Conservation (phyloP, 2,888 invertebrate species). For the Vannuccia rotundouncinata region DNA sequence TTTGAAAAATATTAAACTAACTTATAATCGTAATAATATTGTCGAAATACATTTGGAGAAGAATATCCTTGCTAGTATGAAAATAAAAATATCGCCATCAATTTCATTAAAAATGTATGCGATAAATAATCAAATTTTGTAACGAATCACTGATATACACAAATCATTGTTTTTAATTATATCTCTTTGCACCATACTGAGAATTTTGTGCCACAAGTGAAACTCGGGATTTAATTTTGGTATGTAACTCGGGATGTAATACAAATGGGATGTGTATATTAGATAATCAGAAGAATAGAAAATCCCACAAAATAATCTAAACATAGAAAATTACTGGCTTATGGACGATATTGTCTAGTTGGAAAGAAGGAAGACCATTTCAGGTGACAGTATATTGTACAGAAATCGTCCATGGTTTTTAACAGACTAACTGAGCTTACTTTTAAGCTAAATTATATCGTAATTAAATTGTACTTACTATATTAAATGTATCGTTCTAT, state of each 20-base stretch:
- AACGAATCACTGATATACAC: no score
- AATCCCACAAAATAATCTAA: slow-evolving; percentile 8
- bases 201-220: slow-evolving; percentile 1
- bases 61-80: neutral
- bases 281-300: neutral
- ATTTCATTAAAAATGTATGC: neutral
- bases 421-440: no score
- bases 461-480: no score
- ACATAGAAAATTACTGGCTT: slow-evolving; percentile 4
- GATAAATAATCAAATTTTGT: no score
- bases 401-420: slow-evolving; percentile 8
- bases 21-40: slow-evolving; percentile 15
- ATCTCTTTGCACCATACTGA: no score
- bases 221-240: neutral
- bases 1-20: slow-evolving; percentile 19
- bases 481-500: no score
- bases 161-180: no score
- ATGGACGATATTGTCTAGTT: neutral
- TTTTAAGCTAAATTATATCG: no score
- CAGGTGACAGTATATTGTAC: neutral
- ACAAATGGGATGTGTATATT: no score
- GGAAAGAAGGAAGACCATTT: slow-evolving; percentile 20
- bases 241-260: no score
- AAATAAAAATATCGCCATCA: neutral
- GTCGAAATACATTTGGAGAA: slow-evolving; percentile 11